These are phyloP conservation scores for Pomacea maculata DNA, from an alignment of 1,140 invertebrate species.

Conservation along the genomic window DNA sequence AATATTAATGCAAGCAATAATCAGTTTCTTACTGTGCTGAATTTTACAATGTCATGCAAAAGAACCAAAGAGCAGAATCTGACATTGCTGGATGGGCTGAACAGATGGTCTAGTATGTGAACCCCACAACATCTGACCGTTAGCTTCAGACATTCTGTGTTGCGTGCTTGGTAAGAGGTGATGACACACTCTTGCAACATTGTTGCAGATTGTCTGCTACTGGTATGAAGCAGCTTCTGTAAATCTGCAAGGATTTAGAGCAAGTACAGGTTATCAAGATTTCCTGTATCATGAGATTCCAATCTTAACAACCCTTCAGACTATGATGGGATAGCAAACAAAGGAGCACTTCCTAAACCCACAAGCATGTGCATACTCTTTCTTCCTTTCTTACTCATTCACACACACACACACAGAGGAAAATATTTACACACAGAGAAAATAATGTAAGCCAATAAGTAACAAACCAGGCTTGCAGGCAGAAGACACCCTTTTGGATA, in stretches of 20 bases:
- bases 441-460: too few relatives aligned
- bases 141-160: slow-evolving; percentile 39
- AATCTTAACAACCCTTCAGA: not conserved
- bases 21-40: slow-evolving; percentile 37
- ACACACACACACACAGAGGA: not conserved
- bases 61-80: slow-evolving; percentile 37
- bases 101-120: slow-evolving; percentile 36
- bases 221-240: too few relatives aligned
- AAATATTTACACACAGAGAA: not conserved
- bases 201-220: too few relatives aligned
- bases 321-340: not conserved
- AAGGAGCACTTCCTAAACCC: slow-evolving; percentile 8
- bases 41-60: slow-evolving; percentile 43
- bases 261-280: too few relatives aligned
- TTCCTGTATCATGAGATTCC: too few relatives aligned
- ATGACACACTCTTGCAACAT: not conserved
- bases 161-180: slow-evolving; percentile 39
- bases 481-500: too few relatives aligned
- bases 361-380: slow-evolving; percentile 6
- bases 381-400: not conserved
- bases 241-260: too few relatives aligned
- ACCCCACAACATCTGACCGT: slow-evolving; percentile 30
- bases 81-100: slow-evolving; percentile 31
- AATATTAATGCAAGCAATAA: too few relatives aligned
- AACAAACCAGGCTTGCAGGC: too few relatives aligned